Evolutionary conservation across 2,113 vertebrate species (phyloP).

Genomic region (Anseranas semipalmata): DNA sequence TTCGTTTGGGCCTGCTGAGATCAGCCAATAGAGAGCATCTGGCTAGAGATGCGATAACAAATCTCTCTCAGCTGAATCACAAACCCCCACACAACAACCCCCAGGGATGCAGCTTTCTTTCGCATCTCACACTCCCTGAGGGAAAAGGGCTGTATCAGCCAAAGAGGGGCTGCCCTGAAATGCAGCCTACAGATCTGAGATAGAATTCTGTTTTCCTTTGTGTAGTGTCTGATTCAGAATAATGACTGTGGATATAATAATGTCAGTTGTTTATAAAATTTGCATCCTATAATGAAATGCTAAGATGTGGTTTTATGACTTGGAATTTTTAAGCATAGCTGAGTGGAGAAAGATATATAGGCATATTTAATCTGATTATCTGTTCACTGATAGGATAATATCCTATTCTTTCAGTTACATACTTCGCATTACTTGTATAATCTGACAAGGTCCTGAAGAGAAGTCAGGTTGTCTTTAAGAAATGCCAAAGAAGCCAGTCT

Average conservation of each 20-base stretch:
- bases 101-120: neutral
- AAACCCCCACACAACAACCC: neutral
- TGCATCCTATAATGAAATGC: neutral
- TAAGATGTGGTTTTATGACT: neutral
- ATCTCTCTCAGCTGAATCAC: neutral
- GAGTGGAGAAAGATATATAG: neutral
- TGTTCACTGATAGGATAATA: neutral
- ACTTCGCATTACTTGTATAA: neutral
- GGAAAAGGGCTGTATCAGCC: neutral
- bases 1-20: neutral
- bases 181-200: neutral
- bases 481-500: neutral
- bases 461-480: neutral
- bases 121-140: neutral
- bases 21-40: neutral
- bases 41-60: neutral
- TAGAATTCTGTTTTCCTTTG: neutral
- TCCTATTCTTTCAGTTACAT: neutral
- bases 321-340: neutral
- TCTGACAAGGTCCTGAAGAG: neutral
- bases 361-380: slow-evolving; percentile 26
- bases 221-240: neutral
- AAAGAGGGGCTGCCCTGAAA: neutral
- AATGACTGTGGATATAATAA: neutral
- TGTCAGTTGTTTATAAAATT: neutral